phyloP scores from a whole-genome alignment of 2,888 invertebrate species.

The Teinopalpus imperialis region DNA sequence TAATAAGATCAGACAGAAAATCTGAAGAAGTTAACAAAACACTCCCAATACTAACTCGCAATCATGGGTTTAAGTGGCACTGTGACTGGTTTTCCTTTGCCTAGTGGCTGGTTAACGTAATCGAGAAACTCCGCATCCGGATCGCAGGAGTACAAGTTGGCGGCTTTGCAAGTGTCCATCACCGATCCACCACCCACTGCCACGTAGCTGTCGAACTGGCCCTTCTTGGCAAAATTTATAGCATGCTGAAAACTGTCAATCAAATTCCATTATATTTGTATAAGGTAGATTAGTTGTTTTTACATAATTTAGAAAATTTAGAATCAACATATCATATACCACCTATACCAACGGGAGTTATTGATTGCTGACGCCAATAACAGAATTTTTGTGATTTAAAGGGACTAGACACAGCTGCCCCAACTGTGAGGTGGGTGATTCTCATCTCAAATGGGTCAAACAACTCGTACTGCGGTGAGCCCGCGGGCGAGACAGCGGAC shows the following conservation, averaged over 20 bases:
- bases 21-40: too few relatives aligned
- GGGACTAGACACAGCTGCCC: too few relatives aligned
- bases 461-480: background rate
- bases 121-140: slow-evolving; percentile 92
- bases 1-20: too few relatives aligned
- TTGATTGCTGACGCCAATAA: too few relatives aligned
- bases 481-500: slow-evolving; percentile 4
- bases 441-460: slow-evolving; percentile 14
- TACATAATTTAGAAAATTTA: too few relatives aligned
- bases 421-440: background rate
- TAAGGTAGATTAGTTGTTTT: too few relatives aligned
- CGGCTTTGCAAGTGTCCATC: slow-evolving; percentile 96
- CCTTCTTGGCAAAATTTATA: slow-evolving; percentile 87
- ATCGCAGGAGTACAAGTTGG: slow-evolving; percentile 92
- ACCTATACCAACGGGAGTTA: too few relatives aligned
- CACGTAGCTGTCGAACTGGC: slow-evolving; percentile 91
- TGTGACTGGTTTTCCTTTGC: slow-evolving; percentile 88
- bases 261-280: too few relatives aligned
- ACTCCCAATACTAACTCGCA: slow-evolving; percentile 80
- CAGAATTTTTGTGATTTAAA: too few relatives aligned
- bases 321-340: too few relatives aligned
- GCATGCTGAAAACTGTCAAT: slow-evolving; percentile 83
- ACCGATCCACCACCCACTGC: slow-evolving; percentile 96
- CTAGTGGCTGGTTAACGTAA: slow-evolving; percentile 93
- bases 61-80: slow-evolving; percentile 91